Conservation (phyloP, 2,888 invertebrate species). For the Melieria omissa region DNA sequence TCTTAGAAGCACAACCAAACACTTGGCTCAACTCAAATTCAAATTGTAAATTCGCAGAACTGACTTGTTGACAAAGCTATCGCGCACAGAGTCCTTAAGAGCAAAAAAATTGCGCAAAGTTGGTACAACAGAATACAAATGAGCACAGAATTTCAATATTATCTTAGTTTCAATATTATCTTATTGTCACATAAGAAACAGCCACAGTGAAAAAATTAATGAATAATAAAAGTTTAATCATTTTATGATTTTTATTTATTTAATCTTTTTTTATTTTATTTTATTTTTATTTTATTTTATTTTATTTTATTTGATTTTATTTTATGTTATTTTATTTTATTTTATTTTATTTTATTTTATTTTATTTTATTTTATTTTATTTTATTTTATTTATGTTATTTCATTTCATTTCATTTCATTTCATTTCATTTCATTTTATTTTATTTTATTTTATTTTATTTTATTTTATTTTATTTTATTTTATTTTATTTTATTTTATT, state of each 20-base stretch:
- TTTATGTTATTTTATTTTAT: slow-evolving; percentile 35
- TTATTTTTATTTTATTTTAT: slow-evolving; percentile 24
- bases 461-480: slow-evolving; percentile 8
- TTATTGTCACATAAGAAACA: not conserved
- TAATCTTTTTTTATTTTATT: slow-evolving; percentile 56
- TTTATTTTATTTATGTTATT: not conserved
- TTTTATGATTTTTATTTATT: slow-evolving; percentile 52
- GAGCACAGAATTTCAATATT: too few species aligned
- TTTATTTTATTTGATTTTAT: slow-evolving; percentile 24
- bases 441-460: slow-evolving; percentile 8
- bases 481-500: slow-evolving; percentile 6
- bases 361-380: slow-evolving; percentile 15
- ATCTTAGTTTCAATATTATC: not conserved
- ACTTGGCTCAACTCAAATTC: too few species aligned
- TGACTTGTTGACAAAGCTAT: too few species aligned
- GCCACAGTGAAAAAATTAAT: too few species aligned
- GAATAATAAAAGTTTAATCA: not conserved
- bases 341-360: slow-evolving; percentile 6
- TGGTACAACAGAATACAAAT: too few species aligned
- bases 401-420: slow-evolving; percentile 1
- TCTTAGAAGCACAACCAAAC: too few species aligned
- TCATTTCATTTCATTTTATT: slow-evolving; percentile 3
- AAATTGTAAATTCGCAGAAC: too few species aligned
- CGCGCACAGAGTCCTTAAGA: too few species aligned
- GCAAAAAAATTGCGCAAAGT: too few species aligned